These are phyloP conservation scores for Ariolimax columbianus DNA, from an alignment of 2,888 invertebrate species.

Conservation along the genomic window DNA sequence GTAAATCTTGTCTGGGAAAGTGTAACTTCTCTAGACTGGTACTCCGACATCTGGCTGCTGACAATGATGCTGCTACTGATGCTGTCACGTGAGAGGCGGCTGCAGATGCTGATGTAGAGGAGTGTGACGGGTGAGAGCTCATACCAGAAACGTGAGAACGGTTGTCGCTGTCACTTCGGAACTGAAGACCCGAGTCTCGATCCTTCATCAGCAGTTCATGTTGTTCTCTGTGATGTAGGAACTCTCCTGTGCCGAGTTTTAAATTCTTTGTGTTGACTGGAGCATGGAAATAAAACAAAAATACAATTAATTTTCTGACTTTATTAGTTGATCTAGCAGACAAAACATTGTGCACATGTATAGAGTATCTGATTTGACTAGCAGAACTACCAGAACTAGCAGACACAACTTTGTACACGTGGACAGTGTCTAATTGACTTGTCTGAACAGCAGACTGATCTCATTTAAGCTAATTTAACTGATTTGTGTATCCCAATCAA, in stretches of 20 bases:
- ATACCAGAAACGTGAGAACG: constrained; percentile 78
- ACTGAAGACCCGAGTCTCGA: constrained; percentile 77
- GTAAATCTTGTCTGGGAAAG: constrained; percentile 85
- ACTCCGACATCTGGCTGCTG: constrained; percentile 64
- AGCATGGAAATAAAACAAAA: not conserved
- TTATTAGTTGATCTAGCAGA: too few species aligned
- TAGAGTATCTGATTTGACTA: too few species aligned
- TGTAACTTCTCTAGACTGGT: constrained; percentile 87
- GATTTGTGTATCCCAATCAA: too few species aligned
- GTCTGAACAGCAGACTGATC: too few species aligned
- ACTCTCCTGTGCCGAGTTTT: constrained; percentile 80
- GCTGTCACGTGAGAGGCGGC: constrained; percentile 65
- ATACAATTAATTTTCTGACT: too few species aligned
- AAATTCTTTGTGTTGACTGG: constrained; percentile 44
- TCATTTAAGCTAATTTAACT: too few species aligned
- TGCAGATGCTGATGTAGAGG: constrained; percentile 83
- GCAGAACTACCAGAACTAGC: too few species aligned
- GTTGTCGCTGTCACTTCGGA: constrained; percentile 80
- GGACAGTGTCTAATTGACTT: too few species aligned
- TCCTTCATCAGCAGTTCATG: constrained; percentile 78
- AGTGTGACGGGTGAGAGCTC: constrained; percentile 75
- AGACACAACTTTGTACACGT: too few species aligned
- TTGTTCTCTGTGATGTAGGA: constrained; percentile 79
- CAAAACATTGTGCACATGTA: too few species aligned
- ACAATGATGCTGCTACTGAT: constrained; percentile 58